Base-by-base conservation (phyloP, 1,140 invertebrate genomes). In the Ylistrum balloti region DNA sequence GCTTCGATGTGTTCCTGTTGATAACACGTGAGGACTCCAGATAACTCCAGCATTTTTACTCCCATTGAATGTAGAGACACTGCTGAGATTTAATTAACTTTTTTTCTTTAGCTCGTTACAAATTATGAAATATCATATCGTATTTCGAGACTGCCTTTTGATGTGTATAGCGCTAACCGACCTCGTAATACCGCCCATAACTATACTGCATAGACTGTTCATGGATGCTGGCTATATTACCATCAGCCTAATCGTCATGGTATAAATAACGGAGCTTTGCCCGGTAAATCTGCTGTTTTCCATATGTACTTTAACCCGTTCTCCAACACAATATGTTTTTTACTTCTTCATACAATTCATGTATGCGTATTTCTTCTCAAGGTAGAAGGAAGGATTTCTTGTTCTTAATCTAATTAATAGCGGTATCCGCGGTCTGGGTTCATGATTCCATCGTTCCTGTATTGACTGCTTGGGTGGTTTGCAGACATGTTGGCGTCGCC, bases 61-160 rank as follows among this genome's bases (percentile, higher is more conserved):
- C 56, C 56, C 56, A 74, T 74, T 74, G 56, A n/a, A 74, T 74
- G 56, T 28, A 28, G 1, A 48, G 45, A 85, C 86, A 85, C 33
- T 86, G 88, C 88, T 89, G 88, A 20, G 88, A 33, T 85, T 89
- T 89, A 89, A 89, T 89, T 89, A 89, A 86, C 32, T 28, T 89
- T 86, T 89, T 89, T 89, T 89, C 88, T 89, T 33, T 86, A 86
- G 86, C 86, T 86, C 88, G 33, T 35, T 48, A 86, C 85, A 86
- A 86, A 89, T 89, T 89, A 89, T 86, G 85, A 89, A 89, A 89
- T 89, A 89, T 89, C 85, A 89, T 45, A 89, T 89, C 88, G 48
- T 86, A 86, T 89, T 89, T 86, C 88, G 22, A 56, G 86, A 22
- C 41, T 33, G 45, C 33, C 45, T 41, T 89, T 89, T 89, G 88